phyloP scores from a whole-genome alignment of 2,113 vertebrate species.

The Eidolon helvum region DNA sequence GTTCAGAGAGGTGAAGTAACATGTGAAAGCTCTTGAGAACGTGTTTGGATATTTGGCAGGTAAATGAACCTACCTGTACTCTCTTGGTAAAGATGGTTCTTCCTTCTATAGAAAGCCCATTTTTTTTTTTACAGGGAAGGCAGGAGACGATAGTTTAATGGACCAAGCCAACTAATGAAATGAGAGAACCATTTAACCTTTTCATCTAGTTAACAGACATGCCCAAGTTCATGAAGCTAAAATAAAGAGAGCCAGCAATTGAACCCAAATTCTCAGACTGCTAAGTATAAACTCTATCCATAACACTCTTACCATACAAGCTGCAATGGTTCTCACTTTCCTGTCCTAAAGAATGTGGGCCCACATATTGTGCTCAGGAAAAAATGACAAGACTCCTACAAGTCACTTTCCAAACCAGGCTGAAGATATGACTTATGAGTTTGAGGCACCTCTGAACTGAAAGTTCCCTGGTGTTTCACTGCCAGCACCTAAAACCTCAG shows the following conservation, averaged over 20 bases:
- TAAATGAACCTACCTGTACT: neutral
- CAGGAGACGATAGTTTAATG: neutral
- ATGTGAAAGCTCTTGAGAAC: neutral
- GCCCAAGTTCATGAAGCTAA: fast-evolving
- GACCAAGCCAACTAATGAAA: neutral
- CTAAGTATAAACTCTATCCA: neutral
- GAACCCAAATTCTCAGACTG: fast-evolving
- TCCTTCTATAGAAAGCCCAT: neutral
- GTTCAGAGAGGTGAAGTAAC: neutral
- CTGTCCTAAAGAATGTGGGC: neutral
- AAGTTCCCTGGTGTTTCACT: neutral
- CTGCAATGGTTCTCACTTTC: neutral
- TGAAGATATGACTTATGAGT: neutral
- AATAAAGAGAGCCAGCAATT: fast-evolving
- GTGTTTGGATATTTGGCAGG: neutral
- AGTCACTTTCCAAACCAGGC: neutral
- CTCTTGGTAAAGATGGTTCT: too few relatives aligned
- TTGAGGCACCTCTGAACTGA: constrained; percentile 8
- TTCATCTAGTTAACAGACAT: neutral
- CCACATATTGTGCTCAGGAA: neutral
- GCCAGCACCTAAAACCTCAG: constrained; percentile 46
- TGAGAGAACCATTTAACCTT: fast-evolving
- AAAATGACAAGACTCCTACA: neutral
- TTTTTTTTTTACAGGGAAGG: neutral
- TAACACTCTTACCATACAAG: fast-evolving